Conservation (phyloP, 2,888 invertebrate species). For the Graphium colonna region DNA sequence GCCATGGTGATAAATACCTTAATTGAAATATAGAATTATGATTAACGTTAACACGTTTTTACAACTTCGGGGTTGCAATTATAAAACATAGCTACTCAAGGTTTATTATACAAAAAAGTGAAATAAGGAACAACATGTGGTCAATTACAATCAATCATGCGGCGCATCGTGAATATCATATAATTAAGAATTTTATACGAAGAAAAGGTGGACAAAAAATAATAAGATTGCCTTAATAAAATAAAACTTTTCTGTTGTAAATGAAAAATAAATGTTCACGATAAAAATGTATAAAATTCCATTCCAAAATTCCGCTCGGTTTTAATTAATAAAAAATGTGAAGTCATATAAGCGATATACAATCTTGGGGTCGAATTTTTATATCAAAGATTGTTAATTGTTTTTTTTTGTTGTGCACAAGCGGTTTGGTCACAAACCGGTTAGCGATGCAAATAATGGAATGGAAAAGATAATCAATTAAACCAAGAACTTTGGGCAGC, state of each 20-base stretch:
- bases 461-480: conserved; percentile 13
- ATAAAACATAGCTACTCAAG: no score
- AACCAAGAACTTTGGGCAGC: conserved; percentile 15
- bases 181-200: background rate
- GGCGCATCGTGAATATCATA: no score
- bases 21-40: no score
- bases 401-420: conserved; percentile 2
- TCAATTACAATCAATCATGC: no score
- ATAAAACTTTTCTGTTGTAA: no score
- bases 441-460: conserved; percentile 12
- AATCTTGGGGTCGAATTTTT: background rate
- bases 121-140: no score
- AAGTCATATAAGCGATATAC: background rate
- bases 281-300: no score
- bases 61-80: no score
- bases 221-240: no score
- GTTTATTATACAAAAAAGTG: no score
- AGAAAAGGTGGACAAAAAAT: background rate
- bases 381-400: background rate
- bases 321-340: background rate
- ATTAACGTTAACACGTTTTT: no score
- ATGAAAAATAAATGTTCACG: no score
- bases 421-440: conserved; percentile 11
- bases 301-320: background rate
- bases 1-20: background rate